Evolutionary conservation across 2,113 vertebrate genomes (phyloP), one percentile per base, ranked within the genome.

Genomic region (Hippopotamus amphibius): DNA sequence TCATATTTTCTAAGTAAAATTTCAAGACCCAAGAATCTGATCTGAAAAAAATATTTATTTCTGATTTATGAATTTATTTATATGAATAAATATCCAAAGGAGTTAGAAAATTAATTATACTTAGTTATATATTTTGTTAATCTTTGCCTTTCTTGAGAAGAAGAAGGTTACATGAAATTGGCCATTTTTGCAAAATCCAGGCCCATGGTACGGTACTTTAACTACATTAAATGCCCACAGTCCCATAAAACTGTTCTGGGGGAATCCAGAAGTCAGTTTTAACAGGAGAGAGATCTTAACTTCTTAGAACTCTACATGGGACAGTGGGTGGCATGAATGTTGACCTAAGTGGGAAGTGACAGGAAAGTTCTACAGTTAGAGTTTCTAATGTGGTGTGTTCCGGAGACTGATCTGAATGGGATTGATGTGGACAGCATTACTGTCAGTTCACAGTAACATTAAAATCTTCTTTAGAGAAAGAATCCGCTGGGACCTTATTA

Each of bases 81-180:
- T 87, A 57, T 93, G 43, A 93, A 61, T 91, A 81, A 96, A 77
- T 97, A 43, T 37, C 41, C 33, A 81, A 77, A 48, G 61, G 17
- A 84, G 37, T 84, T 95, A 33, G 84, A 76, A 90, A 90, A 69
- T 72, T 50, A 81, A 37, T 76, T 88, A 16, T 46, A 57, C 28
- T 92, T 90, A 83, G 12, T 93, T 93, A 59, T 37, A 59, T 2
- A 82, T 84, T 46, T 90, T 79, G 57, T 84, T 96, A 89, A 85
- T 92, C 77, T 92, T 93, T 82, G 61, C 82, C 46, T 94, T 85
- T 94, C 69, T 69, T 97, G 50, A 96, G 71, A 89, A 69, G 59
- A 86, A 83, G 77, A 65, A 10, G 66, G 21, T 80, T 76, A 59
- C 11, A 53, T 69, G 50, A 83, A 93, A 26, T 37, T 50, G 61